phyloP scores from a whole-genome alignment of 1,140 invertebrate species.

The Drosophila busckii region DNA sequence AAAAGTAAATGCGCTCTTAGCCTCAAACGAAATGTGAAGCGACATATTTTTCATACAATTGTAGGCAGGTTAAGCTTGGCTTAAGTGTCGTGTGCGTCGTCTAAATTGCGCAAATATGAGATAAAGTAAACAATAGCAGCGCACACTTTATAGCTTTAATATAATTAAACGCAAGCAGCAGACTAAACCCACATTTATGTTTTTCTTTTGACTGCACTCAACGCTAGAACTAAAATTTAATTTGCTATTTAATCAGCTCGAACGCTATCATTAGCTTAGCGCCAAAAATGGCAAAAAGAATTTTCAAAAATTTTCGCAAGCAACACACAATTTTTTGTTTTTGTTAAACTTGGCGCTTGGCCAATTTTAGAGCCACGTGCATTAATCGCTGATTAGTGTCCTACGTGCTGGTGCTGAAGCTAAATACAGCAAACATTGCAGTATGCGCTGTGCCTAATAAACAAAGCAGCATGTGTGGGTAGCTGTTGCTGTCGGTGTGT shows the following conservation, averaged over 20 bases:
- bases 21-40: constrained; percentile 24
- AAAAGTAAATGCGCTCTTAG: constrained; percentile 38
- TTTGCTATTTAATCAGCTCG: too few relatives aligned
- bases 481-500: constrained; percentile 19
- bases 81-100: too few relatives aligned
- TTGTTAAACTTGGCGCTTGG: neutral
- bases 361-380: constrained; percentile 28
- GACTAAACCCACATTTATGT: too few relatives aligned
- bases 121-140: too few relatives aligned
- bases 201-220: too few relatives aligned
- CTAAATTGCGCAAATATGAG: too few relatives aligned
- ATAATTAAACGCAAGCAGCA: too few relatives aligned
- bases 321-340: constrained; percentile 1
- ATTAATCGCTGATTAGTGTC: constrained; percentile 70
- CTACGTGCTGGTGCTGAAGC: constrained; percentile 35
- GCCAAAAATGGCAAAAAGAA: constrained; percentile 4
- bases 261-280: neutral
- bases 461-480: too few relatives aligned
- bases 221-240: too few relatives aligned
- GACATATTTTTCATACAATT: constrained; percentile 24
- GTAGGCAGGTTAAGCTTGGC: too few relatives aligned
- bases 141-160: too few relatives aligned
- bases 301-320: constrained; percentile 17
- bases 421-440: constrained; percentile 50
- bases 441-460: constrained; percentile 11